Conservation (phyloP, 1,140 invertebrate species). For the Metaphire vulgaris region DNA sequence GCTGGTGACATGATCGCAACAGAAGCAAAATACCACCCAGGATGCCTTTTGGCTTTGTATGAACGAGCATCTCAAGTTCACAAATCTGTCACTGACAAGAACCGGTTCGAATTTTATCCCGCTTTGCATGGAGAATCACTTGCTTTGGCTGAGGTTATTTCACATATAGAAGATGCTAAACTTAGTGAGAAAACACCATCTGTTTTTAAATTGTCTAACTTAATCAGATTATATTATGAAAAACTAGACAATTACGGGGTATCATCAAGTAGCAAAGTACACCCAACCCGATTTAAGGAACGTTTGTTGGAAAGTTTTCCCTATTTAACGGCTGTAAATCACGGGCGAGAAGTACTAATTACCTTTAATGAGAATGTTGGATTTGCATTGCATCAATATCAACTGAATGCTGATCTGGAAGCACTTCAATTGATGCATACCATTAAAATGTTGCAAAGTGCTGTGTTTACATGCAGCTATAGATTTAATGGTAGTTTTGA, state of each 20-base stretch:
- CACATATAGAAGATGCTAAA: background rate
- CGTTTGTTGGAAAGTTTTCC: background rate
- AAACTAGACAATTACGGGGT: background rate
- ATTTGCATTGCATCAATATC: background rate
- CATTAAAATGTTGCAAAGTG: background rate
- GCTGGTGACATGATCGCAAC: background rate
- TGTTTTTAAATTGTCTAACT: background rate
- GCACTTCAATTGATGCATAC: background rate
- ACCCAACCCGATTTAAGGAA: background rate
- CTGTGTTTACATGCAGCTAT: background rate
- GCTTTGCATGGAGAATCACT: no score
- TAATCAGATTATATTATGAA: background rate
- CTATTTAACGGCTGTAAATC: background rate
- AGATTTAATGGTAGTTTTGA: background rate
- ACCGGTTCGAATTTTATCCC: background rate
- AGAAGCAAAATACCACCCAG: background rate
- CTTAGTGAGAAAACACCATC: background rate
- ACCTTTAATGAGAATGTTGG: background rate
- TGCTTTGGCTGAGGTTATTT: background rate
- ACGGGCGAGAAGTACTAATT: background rate
- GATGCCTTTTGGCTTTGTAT: background rate
- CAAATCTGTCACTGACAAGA: background rate
- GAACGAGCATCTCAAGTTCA: no score
- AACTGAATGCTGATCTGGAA: no score
- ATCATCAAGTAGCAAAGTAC: background rate